phyloP scores from a whole-genome alignment of 2,113 vertebrate genomes.

The Otus sunia region DNA sequence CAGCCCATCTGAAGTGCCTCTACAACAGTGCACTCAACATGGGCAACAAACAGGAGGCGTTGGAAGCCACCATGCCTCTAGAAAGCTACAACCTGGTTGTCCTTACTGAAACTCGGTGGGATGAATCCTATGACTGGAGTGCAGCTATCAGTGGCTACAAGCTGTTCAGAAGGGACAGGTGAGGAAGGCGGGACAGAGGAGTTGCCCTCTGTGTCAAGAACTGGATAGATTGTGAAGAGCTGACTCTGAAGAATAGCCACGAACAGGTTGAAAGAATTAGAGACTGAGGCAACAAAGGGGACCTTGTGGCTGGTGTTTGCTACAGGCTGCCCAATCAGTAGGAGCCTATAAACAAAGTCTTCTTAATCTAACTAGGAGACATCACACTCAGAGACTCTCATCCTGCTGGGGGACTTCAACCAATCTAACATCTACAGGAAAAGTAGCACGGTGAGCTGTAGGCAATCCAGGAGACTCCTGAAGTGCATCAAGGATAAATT shows the following conservation, averaged over 20 bases:
- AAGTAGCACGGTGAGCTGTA: background rate
- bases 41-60: background rate
- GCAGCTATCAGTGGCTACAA: background rate
- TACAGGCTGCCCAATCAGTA: background rate
- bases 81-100: background rate
- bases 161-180: background rate
- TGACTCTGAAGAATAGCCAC: background rate
- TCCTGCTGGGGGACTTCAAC: background rate
- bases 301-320: background rate
- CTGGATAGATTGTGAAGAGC: background rate
- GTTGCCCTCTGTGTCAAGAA: background rate
- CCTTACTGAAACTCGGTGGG: background rate
- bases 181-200: background rate
- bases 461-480: background rate
- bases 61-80: background rate
- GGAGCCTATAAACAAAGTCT: too few relatives aligned
- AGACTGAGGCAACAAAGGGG: background rate
- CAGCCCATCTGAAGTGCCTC: background rate
- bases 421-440: background rate
- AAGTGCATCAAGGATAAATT: background rate
- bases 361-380: too few relatives aligned
- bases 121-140: background rate
- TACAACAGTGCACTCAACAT: background rate
- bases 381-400: too few relatives aligned
- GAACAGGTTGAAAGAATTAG: background rate